A percentile compares a stretch with the other conserved stretches of the same genome.
Evolutionary conservation across 2,797 vertebrate genomes (phyloP).

Genomic region (Steatocranus sp.): DNA sequence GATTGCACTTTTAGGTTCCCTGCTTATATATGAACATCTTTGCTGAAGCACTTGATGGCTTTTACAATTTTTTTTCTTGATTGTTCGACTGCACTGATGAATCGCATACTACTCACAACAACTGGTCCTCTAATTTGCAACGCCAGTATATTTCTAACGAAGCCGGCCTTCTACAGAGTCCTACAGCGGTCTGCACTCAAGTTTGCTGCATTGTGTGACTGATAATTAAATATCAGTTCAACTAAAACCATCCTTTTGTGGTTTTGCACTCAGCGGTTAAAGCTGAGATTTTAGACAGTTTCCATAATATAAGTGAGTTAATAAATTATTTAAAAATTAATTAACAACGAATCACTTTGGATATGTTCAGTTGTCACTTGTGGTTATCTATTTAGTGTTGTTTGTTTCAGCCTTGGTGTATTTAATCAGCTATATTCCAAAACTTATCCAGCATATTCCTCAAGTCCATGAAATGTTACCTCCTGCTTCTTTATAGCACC

Average conservation of each 20-base stretch:
- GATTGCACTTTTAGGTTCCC: conserved; percentile 75
- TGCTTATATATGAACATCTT: conserved; percentile 73
- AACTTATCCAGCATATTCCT: conserved; percentile 76
- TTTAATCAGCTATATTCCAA: conserved; percentile 81
- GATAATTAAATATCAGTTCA: conserved; percentile 31
- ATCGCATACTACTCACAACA: conserved; percentile 30
- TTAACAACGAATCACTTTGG: conserved; percentile 48
- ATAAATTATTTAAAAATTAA: conserved; percentile 39
- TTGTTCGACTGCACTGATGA: conserved; percentile 74
- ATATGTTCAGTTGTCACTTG: conserved; percentile 59
- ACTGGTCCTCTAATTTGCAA: conserved; percentile 34
- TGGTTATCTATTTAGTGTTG: conserved; percentile 71
- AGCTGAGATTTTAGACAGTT: conserved; percentile 37
- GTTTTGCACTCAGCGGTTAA: conserved; percentile 20
- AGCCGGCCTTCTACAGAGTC: conserved; percentile 44
- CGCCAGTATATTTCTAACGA: conserved; percentile 31
- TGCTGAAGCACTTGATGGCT: conserved; percentile 54
- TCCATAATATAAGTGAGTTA: conserved; percentile 30
- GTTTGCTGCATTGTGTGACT: conserved; percentile 49
- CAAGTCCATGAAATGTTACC: conserved; percentile 77
- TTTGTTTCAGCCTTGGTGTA: conserved; percentile 77
- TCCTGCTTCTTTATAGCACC: conserved; percentile 78
- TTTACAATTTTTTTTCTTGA: conserved; percentile 57
- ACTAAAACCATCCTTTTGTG: conserved; percentile 29
- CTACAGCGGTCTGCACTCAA: conserved; percentile 26